Conservation (phyloP, 2,113 vertebrate species). For the Pelodiscus sinensis region DNA sequence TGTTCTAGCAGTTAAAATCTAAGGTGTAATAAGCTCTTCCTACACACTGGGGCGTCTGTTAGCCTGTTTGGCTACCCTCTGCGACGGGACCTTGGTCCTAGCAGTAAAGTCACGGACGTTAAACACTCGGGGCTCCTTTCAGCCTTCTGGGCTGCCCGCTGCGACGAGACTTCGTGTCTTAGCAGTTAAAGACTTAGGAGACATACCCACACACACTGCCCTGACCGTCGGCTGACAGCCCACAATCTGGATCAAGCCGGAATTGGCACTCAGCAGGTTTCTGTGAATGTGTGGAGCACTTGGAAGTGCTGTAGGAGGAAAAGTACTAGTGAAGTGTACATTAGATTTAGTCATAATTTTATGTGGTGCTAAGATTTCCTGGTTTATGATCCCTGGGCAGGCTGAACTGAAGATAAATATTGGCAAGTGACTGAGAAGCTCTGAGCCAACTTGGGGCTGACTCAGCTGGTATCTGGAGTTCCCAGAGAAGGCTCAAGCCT, state of each 20-base stretch:
- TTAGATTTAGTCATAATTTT: rapidly evolving
- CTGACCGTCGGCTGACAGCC: no score
- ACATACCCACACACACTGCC: no score
- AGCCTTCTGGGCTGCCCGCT: no score
- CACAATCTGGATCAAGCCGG: background rate
- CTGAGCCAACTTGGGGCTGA: rapidly evolving
- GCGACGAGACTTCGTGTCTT: no score
- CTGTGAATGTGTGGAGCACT: rapidly evolving
- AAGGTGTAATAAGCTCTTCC: no score
- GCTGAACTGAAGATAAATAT: background rate
- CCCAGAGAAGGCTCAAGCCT: rapidly evolving
- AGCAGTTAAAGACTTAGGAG: no score
- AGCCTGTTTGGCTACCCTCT: no score
- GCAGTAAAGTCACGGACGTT: no score
- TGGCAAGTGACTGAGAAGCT: background rate
- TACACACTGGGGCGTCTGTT: no score
- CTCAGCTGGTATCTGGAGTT: background rate
- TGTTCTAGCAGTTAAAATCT: no score
- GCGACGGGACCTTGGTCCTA: no score
- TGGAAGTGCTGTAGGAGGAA: background rate
- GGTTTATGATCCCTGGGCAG: background rate
- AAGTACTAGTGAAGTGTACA: rapidly evolving
- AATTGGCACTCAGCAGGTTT: background rate
- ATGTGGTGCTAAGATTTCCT: background rate
- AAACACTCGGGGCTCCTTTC: no score